Percentiles rank a stretch among this genome's conserved stretches.
Conservation (phyloP, 1,140 invertebrate genomes). For the Zaprionus ghesquierei region DNA sequence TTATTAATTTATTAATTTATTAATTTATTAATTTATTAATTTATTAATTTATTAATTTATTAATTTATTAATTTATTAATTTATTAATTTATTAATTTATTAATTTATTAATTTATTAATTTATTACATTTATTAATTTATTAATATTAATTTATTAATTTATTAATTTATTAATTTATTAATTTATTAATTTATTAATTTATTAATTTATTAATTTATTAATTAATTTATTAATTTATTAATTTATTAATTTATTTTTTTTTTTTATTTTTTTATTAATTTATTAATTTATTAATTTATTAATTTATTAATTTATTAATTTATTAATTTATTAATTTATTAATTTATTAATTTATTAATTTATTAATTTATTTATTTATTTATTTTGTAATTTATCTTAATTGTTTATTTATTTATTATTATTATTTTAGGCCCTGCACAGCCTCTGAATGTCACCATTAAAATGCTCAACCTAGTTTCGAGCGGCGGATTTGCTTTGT, state of each 20-base stretch:
- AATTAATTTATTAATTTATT: too few species aligned
- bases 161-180: too few species aligned
- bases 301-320: background rate
- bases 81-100: too few species aligned
- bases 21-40: too few species aligned
- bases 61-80: too few species aligned
- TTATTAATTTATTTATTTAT: background rate
- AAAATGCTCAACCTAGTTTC: constrained; percentile 68
- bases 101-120: too few species aligned
- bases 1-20: too few species aligned
- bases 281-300: too few species aligned
- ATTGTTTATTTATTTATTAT: background rate
- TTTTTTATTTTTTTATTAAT: background rate
- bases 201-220: background rate
- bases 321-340: background rate
- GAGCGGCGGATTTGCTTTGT: constrained; percentile 53
- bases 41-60: too few species aligned
- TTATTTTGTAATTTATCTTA: background rate
- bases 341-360: background rate
- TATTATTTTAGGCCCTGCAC: background rate
- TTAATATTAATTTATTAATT: too few species aligned
- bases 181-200: too few species aligned
- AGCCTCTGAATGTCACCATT: constrained; percentile 65
- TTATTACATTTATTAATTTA: too few species aligned
- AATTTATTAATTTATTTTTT: background rate